Conservation (phyloP, 2,113 vertebrate genomes). For the Holacanthus passer region DNA sequence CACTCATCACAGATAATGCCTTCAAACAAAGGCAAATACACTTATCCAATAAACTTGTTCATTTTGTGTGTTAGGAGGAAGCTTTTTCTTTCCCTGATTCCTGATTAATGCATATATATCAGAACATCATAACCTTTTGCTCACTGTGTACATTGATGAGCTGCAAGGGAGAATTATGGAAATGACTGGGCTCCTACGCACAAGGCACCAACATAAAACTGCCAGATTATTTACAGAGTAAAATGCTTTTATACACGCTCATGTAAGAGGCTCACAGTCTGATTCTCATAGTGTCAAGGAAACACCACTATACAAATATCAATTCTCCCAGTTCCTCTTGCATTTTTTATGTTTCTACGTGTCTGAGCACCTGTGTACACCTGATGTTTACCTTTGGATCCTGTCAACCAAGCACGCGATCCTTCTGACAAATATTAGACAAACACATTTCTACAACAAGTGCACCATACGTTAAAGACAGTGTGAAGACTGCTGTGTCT, state of each 20-base stretch:
- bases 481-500: neutral
- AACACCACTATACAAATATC: neutral
- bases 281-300: neutral
- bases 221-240: neutral
- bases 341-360: neutral
- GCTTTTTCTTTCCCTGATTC: too few relatives aligned
- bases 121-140: slow-evolving; percentile 1
- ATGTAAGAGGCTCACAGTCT: neutral
- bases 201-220: slow-evolving; percentile 25
- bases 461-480: neutral
- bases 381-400: slow-evolving; percentile 24
- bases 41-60: neutral
- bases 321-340: neutral
- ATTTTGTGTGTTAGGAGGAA: neutral
- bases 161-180: slow-evolving; percentile 45
- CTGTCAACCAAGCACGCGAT: slow-evolving; percentile 2
- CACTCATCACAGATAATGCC: too few relatives aligned
- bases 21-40: neutral
- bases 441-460: neutral
- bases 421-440: neutral
- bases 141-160: neutral
- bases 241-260: neutral
- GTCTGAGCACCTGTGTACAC: neutral
- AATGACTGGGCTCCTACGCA: slow-evolving; percentile 39
- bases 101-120: slow-evolving; percentile 9